Evolutionary conservation across 1,140 invertebrate genomes (phyloP), one percentile per base, ranked within the genome.

Genomic region (Samia ricini): DNA sequence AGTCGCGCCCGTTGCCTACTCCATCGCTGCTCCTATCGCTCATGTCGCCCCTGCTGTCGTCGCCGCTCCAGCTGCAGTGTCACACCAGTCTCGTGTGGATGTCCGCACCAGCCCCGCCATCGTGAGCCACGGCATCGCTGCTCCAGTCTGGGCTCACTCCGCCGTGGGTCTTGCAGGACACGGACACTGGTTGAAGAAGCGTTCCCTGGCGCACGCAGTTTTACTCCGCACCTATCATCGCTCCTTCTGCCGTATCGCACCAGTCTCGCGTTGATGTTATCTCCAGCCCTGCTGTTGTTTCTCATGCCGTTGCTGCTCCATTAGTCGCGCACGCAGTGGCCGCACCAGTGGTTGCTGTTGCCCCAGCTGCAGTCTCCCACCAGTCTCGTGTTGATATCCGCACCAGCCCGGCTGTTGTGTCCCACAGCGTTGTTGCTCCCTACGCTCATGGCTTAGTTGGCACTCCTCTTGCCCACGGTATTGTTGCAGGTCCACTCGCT

Each of bases 361-460:
- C 72, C 22, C 69, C 79, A 36, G 64, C 74, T 18, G 76, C 75
- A 23, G 86, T 90, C 1, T 91, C 90, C 0, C 88, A 91, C 56
- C 87, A 91, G 65, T 87, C 88, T 64, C 85, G 79, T 29, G 75
- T 77, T 8, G 79, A 81, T 42, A 69, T 79, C 12, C 68, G 85
- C 76, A 72, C 75, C 54, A 74, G 83, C 24, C 79, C 84, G 42
- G 79, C 81, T 26, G 64, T 87, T 12, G 75, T 72, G 2, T 58
- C 68, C 24, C 72, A 73, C 63, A 61, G 61, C 56, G 68, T 66
- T 33, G 58, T 63, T 50, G 63, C 73, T 0, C 66, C 67, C 54
- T 29, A 66, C 49, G 59, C 70, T 8, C 60, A 71, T 48, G 69
- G 55, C 21, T 10, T 29, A 18, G 20, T 51, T 18, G 50, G 60